phyloP scores from a whole-genome alignment of 2,888 invertebrate species.

The Gymnocheta viridis region DNA sequence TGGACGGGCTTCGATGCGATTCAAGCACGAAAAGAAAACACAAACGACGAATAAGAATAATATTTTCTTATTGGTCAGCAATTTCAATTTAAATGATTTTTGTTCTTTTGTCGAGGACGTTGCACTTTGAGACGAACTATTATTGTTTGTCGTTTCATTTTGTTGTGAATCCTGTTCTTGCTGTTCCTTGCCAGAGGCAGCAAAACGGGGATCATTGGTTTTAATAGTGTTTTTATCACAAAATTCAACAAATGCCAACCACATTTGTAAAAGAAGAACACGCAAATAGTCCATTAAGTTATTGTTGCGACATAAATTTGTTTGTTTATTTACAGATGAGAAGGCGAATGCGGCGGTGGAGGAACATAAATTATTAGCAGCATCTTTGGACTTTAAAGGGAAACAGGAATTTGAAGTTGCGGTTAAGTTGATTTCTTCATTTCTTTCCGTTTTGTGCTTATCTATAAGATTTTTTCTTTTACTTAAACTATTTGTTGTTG shows the following conservation, averaged over 20 bases:
- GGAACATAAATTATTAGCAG: neutral
- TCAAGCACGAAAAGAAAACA: conserved; percentile 75
- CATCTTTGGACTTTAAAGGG: neutral
- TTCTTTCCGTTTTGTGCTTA: conserved; percentile 50
- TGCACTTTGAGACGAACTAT: conserved; percentile 1
- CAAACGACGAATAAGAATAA: conserved; percentile 74
- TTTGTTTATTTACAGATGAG: conserved; percentile 31
- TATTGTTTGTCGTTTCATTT: neutral
- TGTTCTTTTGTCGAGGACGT: neutral
- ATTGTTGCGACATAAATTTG: conserved; percentile 1
- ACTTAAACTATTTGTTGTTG: conserved; percentile 61
- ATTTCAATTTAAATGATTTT: conserved; percentile 62
- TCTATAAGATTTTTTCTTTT: conserved; percentile 53
- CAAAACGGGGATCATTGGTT: conserved; percentile 71
- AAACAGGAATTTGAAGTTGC: neutral
- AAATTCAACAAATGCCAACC: conserved; percentile 72
- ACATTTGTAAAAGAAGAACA: conserved; percentile 65
- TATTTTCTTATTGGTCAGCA: conserved; percentile 72
- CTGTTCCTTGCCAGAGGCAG: conserved; percentile 14
- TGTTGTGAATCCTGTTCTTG: neutral
- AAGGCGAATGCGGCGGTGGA: neutral
- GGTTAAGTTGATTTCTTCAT: conserved; percentile 5
- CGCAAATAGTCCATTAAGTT: conserved; percentile 38
- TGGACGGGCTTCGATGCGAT: conserved; percentile 79
- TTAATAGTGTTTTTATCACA: conserved; percentile 73